These are phyloP conservation scores for Craseonycteris thonglongyai DNA, from an alignment of 2,113 vertebrate species.

Conservation along the genomic window DNA sequence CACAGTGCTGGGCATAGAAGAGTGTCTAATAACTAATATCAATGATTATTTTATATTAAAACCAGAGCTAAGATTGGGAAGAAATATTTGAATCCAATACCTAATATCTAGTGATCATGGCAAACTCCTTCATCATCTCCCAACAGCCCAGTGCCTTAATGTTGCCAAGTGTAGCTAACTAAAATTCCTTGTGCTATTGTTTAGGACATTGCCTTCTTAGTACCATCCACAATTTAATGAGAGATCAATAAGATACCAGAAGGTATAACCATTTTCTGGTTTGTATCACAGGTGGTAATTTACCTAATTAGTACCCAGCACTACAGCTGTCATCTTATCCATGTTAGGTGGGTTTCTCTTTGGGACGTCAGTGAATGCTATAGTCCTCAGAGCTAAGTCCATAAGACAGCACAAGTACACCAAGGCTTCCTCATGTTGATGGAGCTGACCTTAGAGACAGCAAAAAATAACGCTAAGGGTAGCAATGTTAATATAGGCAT, in stretches of 20 bases:
- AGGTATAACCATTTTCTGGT: neutral
- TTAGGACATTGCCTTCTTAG: neutral
- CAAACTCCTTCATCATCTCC: neutral
- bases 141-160: neutral
- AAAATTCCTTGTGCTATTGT: neutral
- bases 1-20: neutral
- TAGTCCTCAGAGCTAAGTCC: neutral
- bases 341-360: neutral
- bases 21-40: neutral
- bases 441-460: neutral
- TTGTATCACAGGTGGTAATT: neutral
- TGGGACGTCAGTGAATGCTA: neutral
- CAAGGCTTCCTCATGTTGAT: neutral
- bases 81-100: neutral
- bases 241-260: neutral
- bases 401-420: fast-evolving
- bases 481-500: neutral
- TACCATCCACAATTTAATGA: neutral
- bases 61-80: neutral
- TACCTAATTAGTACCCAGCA: neutral
- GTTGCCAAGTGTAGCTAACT: neutral
- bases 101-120: neutral
- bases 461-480: neutral
- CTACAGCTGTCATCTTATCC: no score
- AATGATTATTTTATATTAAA: neutral